Conservation (phyloP, 1,140 invertebrate species). For the Catajapyx aquilonaris region DNA sequence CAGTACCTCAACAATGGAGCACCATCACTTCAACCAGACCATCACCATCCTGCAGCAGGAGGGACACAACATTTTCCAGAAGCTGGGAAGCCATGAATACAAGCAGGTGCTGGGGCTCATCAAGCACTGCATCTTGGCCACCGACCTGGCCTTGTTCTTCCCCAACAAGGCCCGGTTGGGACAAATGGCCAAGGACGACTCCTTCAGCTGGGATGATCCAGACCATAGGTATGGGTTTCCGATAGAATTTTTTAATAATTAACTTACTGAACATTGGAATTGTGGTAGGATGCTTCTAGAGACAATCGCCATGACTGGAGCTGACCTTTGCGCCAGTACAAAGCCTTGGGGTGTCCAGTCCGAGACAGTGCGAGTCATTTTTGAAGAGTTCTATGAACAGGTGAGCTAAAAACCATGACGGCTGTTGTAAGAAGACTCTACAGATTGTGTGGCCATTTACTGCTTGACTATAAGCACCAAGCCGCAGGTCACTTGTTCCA, state of each 20-base stretch:
- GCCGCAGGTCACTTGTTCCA: too few relatives aligned
- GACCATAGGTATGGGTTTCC: slow-evolving; percentile 37
- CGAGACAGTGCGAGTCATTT: slow-evolving; percentile 58
- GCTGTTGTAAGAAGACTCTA: too few relatives aligned
- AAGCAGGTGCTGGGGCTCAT: slow-evolving; percentile 50
- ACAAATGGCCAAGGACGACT: slow-evolving; percentile 28
- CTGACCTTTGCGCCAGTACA: slow-evolving; percentile 58
- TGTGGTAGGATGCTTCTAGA: slow-evolving; percentile 35
- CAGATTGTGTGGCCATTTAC: too few relatives aligned
- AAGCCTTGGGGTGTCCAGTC: slow-evolving; percentile 69
- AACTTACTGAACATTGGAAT: too few relatives aligned
- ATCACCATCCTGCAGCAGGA: slow-evolving; percentile 66
- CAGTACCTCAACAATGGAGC: slow-evolving; percentile 62
- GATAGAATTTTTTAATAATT: too few relatives aligned
- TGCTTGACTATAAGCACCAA: too few relatives aligned
- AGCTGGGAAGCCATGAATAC: slow-evolving; percentile 48
- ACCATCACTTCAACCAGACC: slow-evolving; percentile 74
- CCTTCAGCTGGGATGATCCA: slow-evolving; percentile 35
- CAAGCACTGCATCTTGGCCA: slow-evolving; percentile 62
- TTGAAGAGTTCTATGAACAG: slow-evolving; percentile 70
- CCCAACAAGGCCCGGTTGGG: slow-evolving; percentile 42
- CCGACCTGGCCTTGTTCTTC: slow-evolving; percentile 61
- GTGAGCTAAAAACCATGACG: slow-evolving; percentile 22
- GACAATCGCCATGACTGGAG: slow-evolving; percentile 58
- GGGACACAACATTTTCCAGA: slow-evolving; percentile 56